Conservation (phyloP, 2,888 invertebrate species). For the Gerris lacustris region DNA sequence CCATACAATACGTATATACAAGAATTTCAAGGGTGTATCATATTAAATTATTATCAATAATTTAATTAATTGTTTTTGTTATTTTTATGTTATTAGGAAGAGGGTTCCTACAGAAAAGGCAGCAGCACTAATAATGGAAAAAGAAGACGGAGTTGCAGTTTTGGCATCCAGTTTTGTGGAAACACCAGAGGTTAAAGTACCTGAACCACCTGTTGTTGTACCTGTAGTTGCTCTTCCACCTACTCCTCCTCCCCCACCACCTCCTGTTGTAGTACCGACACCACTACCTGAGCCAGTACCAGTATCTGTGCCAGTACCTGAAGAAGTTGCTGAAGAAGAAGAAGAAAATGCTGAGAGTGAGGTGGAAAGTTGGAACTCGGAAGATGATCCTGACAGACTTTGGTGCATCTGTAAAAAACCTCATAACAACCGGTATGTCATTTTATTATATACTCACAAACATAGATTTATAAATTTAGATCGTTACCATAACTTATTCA, state of each 20-base stretch:
- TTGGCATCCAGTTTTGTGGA: background rate
- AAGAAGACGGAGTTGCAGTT: background rate
- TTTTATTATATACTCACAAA: background rate
- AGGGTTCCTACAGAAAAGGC: slow-evolving; percentile 9
- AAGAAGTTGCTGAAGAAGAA: slow-evolving; percentile 31
- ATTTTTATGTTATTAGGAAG: background rate
- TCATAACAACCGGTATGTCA: slow-evolving; percentile 56
- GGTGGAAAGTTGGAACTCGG: slow-evolving; percentile 56
- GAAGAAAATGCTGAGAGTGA: slow-evolving; percentile 36
- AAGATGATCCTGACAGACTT: slow-evolving; percentile 82
- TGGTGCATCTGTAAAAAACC: slow-evolving; percentile 95
- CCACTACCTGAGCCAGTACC: background rate
- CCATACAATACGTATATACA: no score
- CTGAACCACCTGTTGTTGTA: background rate
- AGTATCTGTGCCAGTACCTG: background rate
- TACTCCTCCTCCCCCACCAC: background rate
- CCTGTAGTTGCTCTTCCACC: background rate
- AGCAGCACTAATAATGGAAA: slow-evolving; percentile 5
- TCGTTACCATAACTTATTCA: no score
- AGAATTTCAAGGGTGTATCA: no score
- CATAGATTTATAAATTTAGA: no score
- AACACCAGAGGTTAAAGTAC: background rate
- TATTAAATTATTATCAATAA: no score
- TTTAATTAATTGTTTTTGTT: no score
- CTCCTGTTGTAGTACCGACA: slow-evolving; percentile 1